Evolutionary conservation across 2,888 invertebrate genomes (phyloP).

Genomic region (Volucella inanis): DNA sequence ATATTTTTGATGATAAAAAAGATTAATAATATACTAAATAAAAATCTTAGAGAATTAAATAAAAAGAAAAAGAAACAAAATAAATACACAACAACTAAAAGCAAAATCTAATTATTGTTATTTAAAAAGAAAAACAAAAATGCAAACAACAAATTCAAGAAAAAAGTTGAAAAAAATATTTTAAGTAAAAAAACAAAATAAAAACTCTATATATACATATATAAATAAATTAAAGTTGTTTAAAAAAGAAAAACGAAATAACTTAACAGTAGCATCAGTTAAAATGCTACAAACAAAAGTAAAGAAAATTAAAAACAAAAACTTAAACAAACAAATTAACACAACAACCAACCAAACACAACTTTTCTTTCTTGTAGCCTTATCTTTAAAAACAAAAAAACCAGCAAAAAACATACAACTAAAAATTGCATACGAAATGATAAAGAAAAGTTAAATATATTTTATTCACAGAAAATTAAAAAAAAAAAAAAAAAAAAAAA

Average conservation of each 20-base stretch:
- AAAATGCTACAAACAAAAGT: slow-evolving; percentile 52
- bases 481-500: slow-evolving; percentile 43
- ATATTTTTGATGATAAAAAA: slow-evolving; percentile 72
- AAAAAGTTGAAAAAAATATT: slow-evolving; percentile 42
- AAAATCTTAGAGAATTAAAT: slow-evolving; percentile 66
- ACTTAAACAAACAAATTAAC: slow-evolving; percentile 39
- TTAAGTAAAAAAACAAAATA: slow-evolving; percentile 51
- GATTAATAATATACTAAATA: slow-evolving; percentile 41
- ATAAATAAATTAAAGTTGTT: slow-evolving; percentile 60
- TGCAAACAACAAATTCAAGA: slow-evolving; percentile 24
- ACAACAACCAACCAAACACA: slow-evolving; percentile 56
- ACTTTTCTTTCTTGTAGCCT: slow-evolving; percentile 67
- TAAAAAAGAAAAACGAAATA: slow-evolving; percentile 30
- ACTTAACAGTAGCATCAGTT: slow-evolving; percentile 52
- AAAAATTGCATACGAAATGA: not conserved
- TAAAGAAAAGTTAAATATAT: slow-evolving; percentile 38
- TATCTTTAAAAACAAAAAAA: slow-evolving; percentile 29
- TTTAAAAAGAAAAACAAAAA: slow-evolving; percentile 59
- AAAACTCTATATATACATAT: slow-evolving; percentile 45
- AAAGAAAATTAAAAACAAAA: slow-evolving; percentile 25
- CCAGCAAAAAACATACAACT: not conserved
- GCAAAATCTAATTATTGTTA: slow-evolving; percentile 67
- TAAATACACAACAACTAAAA: slow-evolving; percentile 33
- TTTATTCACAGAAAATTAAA: slow-evolving; percentile 50
- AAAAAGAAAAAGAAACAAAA: slow-evolving; percentile 42